A percentile compares a stretch with the other conserved stretches of the same genome.
Conservation (phyloP, 2,113 vertebrate species). For the Micronycteris hirsuta region DNA sequence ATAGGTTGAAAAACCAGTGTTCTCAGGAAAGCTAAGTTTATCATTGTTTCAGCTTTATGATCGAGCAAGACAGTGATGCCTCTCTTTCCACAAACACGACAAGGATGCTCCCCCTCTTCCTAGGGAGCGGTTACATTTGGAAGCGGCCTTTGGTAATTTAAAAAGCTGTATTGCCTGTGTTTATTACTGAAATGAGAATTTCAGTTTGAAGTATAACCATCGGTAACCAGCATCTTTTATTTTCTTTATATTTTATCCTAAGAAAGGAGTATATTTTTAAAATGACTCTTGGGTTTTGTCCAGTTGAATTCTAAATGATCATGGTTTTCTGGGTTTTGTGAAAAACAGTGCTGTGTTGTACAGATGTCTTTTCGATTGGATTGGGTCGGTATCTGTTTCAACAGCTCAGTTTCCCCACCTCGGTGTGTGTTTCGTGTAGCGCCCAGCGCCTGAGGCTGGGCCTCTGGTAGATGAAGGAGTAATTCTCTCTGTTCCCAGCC, state of each 20-base stretch:
- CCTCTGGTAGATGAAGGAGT: neutral
- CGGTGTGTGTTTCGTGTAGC: neutral
- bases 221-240: neutral
- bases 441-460: accelerated
- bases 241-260: neutral
- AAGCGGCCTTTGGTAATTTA: neutral
- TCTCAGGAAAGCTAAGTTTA: neutral
- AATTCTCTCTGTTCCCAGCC: neutral
- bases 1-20: neutral
- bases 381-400: neutral
- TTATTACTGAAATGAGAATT: neutral
- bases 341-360: neutral
- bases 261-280: neutral
- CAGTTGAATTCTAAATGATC: neutral
- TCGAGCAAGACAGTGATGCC: neutral
- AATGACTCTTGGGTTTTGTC: neutral
- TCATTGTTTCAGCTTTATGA: neutral
- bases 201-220: neutral
- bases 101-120: neutral
- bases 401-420: neutral
- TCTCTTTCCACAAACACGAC: neutral
- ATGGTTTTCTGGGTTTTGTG: neutral
- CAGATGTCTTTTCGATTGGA: neutral
- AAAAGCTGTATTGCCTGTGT: neutral
- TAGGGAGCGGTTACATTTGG: neutral